phyloP scores from a whole-genome alignment of 1,140 invertebrate species.

The Drosophila triauraria region DNA sequence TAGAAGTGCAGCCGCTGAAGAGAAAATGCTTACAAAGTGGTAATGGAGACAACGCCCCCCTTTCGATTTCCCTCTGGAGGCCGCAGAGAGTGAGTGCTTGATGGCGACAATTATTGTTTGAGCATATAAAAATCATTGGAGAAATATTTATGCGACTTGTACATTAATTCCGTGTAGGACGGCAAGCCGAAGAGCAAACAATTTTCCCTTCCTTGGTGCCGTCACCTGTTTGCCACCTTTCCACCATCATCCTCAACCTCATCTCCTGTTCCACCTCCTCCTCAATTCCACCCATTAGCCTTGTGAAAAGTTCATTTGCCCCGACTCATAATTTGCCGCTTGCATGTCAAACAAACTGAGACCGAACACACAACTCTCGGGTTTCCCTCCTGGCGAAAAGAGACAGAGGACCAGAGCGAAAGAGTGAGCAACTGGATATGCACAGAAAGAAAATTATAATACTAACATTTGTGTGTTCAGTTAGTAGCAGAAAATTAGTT shows the following conservation, averaged over 20 bases:
- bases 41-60: slow-evolving; percentile 60
- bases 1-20: slow-evolving; percentile 39
- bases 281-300: slow-evolving; percentile 59
- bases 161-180: slow-evolving; percentile 44
- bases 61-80: slow-evolving; percentile 2
- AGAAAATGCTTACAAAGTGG: slow-evolving; percentile 47
- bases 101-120: slow-evolving; percentile 54
- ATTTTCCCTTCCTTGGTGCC: slow-evolving; percentile 23
- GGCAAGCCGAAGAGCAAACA: slow-evolving; percentile 54
- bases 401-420: slow-evolving; percentile 16
- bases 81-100: slow-evolving; percentile 21
- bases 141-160: slow-evolving; percentile 53
- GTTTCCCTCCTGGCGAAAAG: slow-evolving; percentile 51
- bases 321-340: slow-evolving; percentile 77
- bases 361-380: slow-evolving; percentile 57
- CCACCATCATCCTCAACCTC: background rate
- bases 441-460: slow-evolving; percentile 6
- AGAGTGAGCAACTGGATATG: background rate
- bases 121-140: slow-evolving; percentile 55
- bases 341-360: slow-evolving; percentile 71
- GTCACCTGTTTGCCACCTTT: slow-evolving; percentile 69
- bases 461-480: background rate
- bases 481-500: background rate
- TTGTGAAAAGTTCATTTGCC: slow-evolving; percentile 82
- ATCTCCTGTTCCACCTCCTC: background rate